phyloP scores from a whole-genome alignment of 1,140 invertebrate genomes.

The Pemphigus obesinymphae region DNA sequence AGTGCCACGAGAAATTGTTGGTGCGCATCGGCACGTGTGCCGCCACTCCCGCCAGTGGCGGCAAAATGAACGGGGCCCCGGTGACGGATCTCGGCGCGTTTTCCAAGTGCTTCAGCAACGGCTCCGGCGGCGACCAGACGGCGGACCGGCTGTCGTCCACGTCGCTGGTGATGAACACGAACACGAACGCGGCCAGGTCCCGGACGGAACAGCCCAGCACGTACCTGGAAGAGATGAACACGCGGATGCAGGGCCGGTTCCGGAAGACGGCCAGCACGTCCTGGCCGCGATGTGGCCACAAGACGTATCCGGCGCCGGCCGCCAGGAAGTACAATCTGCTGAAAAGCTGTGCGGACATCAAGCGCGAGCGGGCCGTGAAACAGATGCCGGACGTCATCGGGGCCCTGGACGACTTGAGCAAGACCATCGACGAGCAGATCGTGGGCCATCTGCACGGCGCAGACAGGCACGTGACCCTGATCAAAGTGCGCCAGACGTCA shows the following conservation, averaged over 20 bases:
- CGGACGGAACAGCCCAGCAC: conserved; percentile 14
- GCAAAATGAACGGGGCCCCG: neutral
- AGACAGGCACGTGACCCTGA: conserved; percentile 12
- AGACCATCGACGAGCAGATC: conserved; percentile 44
- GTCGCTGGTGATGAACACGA: conserved; percentile 24
- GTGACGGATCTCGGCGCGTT: neutral
- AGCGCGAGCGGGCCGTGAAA: neutral
- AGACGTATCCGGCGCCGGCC: neutral
- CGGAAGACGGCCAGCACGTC: conserved; percentile 9
- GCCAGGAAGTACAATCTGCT: neutral
- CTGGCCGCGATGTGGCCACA: conserved; percentile 1
- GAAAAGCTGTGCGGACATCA: neutral
- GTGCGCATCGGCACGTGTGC: conserved; percentile 8
- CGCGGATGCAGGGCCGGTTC: neutral
- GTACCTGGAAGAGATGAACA: conserved; percentile 19
- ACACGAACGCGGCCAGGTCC: neutral
- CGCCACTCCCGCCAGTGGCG: no score
- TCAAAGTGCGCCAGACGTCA: neutral
- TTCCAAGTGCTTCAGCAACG: neutral
- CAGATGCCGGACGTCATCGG: conserved; percentile 42
- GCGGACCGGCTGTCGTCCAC: conserved; percentile 5
- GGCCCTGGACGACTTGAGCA: conserved; percentile 44
- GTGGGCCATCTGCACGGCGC: conserved; percentile 30
- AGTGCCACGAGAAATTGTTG: conserved; percentile 37
- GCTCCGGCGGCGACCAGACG: neutral